Percentiles rank a stretch among this genome's conserved stretches.
Conservation (phyloP, 2,113 vertebrate genomes). For the Leptobrachium leishanense region DNA sequence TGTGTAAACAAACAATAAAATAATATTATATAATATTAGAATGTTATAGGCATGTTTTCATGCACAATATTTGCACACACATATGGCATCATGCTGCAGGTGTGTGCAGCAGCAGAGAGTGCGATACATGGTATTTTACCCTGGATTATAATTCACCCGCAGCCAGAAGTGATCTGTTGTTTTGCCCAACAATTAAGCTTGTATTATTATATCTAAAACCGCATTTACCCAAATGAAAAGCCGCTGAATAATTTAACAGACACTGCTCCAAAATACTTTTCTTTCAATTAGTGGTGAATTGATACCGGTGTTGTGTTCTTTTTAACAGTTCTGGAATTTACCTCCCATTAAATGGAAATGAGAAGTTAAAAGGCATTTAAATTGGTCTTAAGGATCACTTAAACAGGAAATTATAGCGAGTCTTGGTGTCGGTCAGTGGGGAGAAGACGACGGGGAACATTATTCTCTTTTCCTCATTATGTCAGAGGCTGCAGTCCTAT, state of each 20-base stretch:
- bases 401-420: conserved; percentile 13
- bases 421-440: background rate
- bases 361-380: conserved; percentile 40
- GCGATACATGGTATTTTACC: conserved; percentile 6
- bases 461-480: background rate
- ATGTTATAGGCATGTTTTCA: no score
- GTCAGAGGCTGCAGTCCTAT: background rate
- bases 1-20: no score
- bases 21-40: no score
- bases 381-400: conserved; percentile 37
- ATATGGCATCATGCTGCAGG: background rate
- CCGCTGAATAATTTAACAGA: conserved; percentile 46
- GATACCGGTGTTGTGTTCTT: conserved; percentile 42
- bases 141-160: conserved; percentile 12
- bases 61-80: no score
- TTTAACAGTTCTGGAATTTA: conserved; percentile 45
- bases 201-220: conserved; percentile 47
- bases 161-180: conserved; percentile 25
- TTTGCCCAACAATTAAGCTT: conserved; percentile 37
- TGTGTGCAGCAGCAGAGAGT: background rate
- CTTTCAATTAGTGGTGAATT: conserved; percentile 44
- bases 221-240: conserved; percentile 44
- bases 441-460: background rate
- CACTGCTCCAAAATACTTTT: conserved; percentile 42
- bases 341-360: conserved; percentile 41